phyloP scores from a whole-genome alignment of 2,888 invertebrate genomes.

The Nowickia ferox region DNA sequence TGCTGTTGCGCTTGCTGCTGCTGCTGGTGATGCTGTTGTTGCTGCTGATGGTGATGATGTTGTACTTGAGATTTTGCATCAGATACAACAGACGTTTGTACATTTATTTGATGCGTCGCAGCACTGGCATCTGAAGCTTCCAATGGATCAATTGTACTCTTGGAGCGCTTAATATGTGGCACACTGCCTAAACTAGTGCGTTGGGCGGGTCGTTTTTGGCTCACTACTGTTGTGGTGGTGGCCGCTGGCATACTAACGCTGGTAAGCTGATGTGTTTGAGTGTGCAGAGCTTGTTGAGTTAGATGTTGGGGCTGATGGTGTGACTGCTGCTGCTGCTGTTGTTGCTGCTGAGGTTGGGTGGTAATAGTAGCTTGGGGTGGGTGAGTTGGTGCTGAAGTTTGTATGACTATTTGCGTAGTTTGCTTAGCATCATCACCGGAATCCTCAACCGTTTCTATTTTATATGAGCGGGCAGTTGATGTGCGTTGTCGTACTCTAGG shows the following conservation, averaged over 20 bases:
- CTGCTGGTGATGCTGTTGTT: conserved; percentile 58
- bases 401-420: conserved; percentile 84
- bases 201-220: conserved; percentile 81
- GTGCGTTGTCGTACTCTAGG: conserved; percentile 81
- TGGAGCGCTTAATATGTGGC: conserved; percentile 79
- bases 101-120: conserved; percentile 81
- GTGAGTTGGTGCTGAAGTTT: conserved; percentile 81
- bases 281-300: conserved; percentile 68
- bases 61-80: conserved; percentile 60
- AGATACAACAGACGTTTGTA: conserved; percentile 84
- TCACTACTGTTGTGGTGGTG: conserved; percentile 78
- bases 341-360: conserved; percentile 76
- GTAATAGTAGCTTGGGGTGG: conserved; percentile 79
- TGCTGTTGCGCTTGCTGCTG: conserved; percentile 75
- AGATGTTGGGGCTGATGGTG: conserved; percentile 71
- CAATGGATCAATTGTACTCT: conserved; percentile 84
- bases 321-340: conserved; percentile 74
- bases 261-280: conserved; percentile 71
- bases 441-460: conserved; percentile 87
- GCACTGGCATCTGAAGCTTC: conserved; percentile 84
- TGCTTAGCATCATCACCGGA: conserved; percentile 85
- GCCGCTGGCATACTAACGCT: conserved; percentile 67
- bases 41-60: conserved; percentile 57
- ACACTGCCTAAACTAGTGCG: conserved; percentile 78
- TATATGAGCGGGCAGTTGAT: conserved; percentile 83